Base-by-base conservation (phyloP, 2,888 invertebrate genomes). In the Xestia xanthographa region DNA sequence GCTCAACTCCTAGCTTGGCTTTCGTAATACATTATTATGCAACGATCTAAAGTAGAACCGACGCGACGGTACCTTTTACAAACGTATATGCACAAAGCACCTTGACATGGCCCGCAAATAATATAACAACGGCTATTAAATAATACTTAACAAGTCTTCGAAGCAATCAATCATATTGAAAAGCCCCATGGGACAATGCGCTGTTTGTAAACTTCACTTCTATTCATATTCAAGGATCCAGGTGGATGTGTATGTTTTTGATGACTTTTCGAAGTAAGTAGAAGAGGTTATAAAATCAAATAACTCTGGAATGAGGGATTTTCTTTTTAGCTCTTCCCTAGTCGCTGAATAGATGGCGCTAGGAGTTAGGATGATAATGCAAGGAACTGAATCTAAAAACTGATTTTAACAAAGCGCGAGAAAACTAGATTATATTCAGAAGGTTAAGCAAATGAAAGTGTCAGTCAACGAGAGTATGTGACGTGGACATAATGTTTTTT, bases 31-130 rank as follows among this genome's bases (percentile, higher is more conserved):
- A 34, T 34, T 38, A 41, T 20, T 20, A 50, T 14, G 77, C 6
- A 62, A 63, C 45, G 0, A 53, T 4, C 14, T n/a, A 75, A 60
- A 72, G 48, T 60, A 50, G n/a, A n/a, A 26, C n/a, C 22, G 12
- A 26, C 63, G 71, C n/a, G 34, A n/a, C 14, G 22, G 60, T 53
- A 62, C 66, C 41, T 82, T 43, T 6, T 48, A 72, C 65, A 62
- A 70, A 22, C 14, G 53, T 14, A 41, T 45, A 41, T 45, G 38
- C 58, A 45, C 63, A 29, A 34, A 9, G 14, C 60, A 70, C 83
- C 83, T 83, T 85, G 86, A 83, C 83, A 83, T n/a, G 66, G 50
- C 20, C 43, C n/a, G 60, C 67, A 56, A 77, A 77, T 82, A 71
- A 85, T 60, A 75, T 66, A 67, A 82, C 60, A 56, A 43, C 66